A percentile compares a stretch with the other conserved stretches of the same genome.
These are phyloP conservation scores for Brachyhypopomus gauderio DNA, from an alignment of 2,113 vertebrate genomes.

Conservation along the genomic window DNA sequence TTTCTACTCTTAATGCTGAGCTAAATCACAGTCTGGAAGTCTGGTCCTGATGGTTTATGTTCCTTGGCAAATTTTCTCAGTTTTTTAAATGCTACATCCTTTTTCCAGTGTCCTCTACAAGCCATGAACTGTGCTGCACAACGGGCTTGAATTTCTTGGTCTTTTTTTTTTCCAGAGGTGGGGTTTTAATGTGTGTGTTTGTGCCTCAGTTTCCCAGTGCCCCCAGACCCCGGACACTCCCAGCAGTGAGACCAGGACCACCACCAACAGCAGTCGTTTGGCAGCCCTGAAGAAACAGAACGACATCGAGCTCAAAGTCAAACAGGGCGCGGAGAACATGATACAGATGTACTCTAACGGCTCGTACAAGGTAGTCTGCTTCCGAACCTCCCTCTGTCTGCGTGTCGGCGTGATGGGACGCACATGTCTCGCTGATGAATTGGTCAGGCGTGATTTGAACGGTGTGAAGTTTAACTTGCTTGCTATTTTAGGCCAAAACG, in stretches of 20 bases:
- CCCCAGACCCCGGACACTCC: slow-evolving; percentile 87
- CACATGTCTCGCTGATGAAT: neutral
- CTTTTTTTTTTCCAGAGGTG: too few species aligned
- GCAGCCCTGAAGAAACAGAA: slow-evolving; percentile 87
- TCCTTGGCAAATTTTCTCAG: neutral
- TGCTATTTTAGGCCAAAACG: slow-evolving; percentile 11
- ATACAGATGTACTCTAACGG: slow-evolving; percentile 93
- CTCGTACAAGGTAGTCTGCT: slow-evolving; percentile 82
- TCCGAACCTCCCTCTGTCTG: neutral
- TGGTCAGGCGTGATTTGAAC: neutral
- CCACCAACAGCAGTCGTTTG: slow-evolving; percentile 80
- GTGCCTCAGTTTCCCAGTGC: slow-evolving; percentile 72
- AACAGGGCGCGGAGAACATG: slow-evolving; percentile 91
- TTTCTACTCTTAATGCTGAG: neutral
- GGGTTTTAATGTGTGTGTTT: neutral
- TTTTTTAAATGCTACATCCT: too few species aligned
- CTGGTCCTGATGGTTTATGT: neutral
- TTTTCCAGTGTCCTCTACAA: too few species aligned
- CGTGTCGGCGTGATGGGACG: neutral
- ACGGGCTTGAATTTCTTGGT: too few species aligned
- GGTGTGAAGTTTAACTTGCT: neutral
- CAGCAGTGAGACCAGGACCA: slow-evolving; percentile 78
- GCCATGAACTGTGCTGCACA: too few species aligned
- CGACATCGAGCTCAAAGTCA: slow-evolving; percentile 91
- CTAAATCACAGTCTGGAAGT: slow-evolving; percentile 27